Evolutionary conservation across 2,888 invertebrate genomes (phyloP), one percentile per base, ranked within the genome.

Genomic region (Drosophila parthenogenetica): DNA sequence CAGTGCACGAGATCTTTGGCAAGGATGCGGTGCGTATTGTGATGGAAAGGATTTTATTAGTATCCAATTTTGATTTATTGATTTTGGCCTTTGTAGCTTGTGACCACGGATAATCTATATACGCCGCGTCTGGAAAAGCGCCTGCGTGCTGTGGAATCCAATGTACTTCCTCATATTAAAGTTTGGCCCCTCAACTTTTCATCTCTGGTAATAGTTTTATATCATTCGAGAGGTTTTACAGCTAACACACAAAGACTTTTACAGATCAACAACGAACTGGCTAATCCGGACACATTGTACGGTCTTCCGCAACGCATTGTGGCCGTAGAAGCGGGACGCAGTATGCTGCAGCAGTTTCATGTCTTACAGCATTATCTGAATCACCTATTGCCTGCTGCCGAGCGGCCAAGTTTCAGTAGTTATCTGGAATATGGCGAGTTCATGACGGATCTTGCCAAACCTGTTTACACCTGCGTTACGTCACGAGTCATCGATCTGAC

Each of bases 271-370:
- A 95, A 96, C 35, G 94, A 96, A 89, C 91, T 96, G 40, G 93
- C 92, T 19, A 94, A 94, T 65, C 94, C 96, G 3, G 96, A 97
- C 67, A 95, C 94, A 61, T 93, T 98, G 14, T 96, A 96, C 90
- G 98, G 98, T 0, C 92, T 99, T 29, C 93, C 95, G 0, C 97
- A 98, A 89, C 94, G 99, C 69, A 95, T 98, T 16, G 97, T 98
- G 0, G 99, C 96, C 0, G 96, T 98, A 0, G 99, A 99, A 92
- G 99, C 99, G 77, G 94, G 98, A 0, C 95, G 98, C 79, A 98
- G 98, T 92, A 93, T 99, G 78, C 95, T 97, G 0, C 95, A 95
- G 77, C 99, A 99, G 92, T 96, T 97, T 87, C 96, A 97, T 84
- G 94, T 95, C 55, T 93, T 99, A 19, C 96, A 96, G 71, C 95